These are phyloP conservation scores for Blastomussa wellsi DNA, from an alignment of 92 coral and sea anemone genomes.

Conservation along the genomic window DNA sequence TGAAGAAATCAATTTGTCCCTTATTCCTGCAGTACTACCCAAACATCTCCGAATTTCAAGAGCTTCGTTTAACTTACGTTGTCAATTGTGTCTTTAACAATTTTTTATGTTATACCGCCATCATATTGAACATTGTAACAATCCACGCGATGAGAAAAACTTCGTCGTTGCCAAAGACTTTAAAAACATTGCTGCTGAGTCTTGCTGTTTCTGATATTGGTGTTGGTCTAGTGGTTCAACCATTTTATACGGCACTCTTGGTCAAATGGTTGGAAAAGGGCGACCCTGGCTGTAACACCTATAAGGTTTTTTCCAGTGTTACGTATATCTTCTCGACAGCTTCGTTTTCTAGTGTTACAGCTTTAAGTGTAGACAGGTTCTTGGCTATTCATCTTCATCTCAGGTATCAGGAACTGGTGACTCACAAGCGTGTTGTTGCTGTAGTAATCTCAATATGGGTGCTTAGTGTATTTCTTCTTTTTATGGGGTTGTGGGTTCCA, in stretches of 20 bases:
- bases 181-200: constrained; percentile 23
- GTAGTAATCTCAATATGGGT: background rate
- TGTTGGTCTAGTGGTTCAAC: background rate
- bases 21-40: background rate
- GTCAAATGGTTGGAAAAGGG: background rate
- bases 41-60: background rate
- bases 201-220: constrained; percentile 17
- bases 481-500: background rate
- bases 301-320: background rate
- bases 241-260: background rate
- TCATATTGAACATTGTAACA: constrained; percentile 12
- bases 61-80: background rate
- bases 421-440: constrained; percentile 7
- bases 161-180: constrained; percentile 7
- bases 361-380: constrained; percentile 23
- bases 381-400: constrained; percentile 32
- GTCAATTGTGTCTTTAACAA: background rate
- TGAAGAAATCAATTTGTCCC: background rate
- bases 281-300: background rate
- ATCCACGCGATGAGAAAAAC: constrained; percentile 10
- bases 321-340: background rate
- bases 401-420: constrained; percentile 22
- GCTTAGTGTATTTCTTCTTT: background rate
- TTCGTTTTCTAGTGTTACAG: background rate
- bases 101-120: background rate